Conservation (phyloP, 2,888 invertebrate species). For the Holacanthella duospinosa region DNA sequence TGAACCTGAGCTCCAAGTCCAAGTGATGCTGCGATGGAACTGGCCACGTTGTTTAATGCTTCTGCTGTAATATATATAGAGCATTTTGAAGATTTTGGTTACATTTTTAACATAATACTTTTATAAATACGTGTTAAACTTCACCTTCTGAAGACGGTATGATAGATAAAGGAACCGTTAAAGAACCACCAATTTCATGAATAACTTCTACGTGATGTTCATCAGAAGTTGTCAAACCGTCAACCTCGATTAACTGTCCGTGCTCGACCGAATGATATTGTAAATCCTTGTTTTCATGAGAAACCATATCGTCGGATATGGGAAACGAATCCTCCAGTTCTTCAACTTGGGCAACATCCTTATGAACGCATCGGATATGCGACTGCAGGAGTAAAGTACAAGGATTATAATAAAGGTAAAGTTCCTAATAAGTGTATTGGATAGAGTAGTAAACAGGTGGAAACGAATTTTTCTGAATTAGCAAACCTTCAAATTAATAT, state of each 20-base stretch:
- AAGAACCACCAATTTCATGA: slow-evolving; percentile 20
- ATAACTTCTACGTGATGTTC: slow-evolving; percentile 33
- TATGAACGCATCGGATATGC: slow-evolving; percentile 58
- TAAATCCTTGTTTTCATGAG: not conserved
- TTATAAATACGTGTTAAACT: not conserved
- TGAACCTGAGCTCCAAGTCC: slow-evolving; percentile 44
- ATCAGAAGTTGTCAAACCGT: slow-evolving; percentile 28
- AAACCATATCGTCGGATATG: not conserved
- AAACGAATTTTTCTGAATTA: slow-evolving; percentile 1
- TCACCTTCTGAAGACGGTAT: slow-evolving; percentile 33
- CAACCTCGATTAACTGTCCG: slow-evolving; percentile 9
- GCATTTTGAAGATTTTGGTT: slow-evolving; percentile 1
- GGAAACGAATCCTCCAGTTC: slow-evolving; percentile 32
- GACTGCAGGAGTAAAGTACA: no score
- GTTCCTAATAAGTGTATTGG: no score
- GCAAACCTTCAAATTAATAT: not conserved
- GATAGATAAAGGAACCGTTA: slow-evolving; percentile 23
- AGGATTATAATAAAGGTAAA: no score
- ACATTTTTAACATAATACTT: no score
- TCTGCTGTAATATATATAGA: slow-evolving; percentile 42
- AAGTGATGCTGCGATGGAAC: slow-evolving; percentile 50
- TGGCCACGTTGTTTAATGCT: slow-evolving; percentile 49
- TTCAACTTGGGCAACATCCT: slow-evolving; percentile 54
- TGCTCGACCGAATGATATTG: not conserved
- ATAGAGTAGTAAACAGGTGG: no score